Percentiles rank a stretch among this genome's conserved stretches.
These are phyloP conservation scores for Meloe dianella DNA, from an alignment of 2,888 invertebrate genomes.

Conservation along the genomic window DNA sequence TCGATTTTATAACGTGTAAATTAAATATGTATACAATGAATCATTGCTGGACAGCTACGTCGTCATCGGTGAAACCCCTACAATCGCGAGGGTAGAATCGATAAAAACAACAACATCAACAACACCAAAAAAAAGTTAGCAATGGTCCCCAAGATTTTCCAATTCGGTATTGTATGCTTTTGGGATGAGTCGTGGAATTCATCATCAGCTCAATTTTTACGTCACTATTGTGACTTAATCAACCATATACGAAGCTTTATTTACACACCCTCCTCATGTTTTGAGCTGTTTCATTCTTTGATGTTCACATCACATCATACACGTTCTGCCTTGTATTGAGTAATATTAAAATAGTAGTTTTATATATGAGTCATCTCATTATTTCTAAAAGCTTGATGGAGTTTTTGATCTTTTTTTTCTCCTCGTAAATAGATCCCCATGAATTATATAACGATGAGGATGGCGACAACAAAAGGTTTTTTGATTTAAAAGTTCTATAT, in stretches of 20 bases:
- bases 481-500: not conserved
- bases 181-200: not conserved
- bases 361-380: not conserved
- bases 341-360: not conserved
- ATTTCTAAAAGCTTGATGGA: not conserved
- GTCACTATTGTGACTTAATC: slow-evolving; percentile 5
- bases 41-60: not conserved
- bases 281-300: not conserved
- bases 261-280: slow-evolving; percentile 9
- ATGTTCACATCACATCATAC: not conserved
- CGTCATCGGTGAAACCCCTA: not conserved
- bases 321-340: not conserved
- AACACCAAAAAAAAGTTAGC: not conserved
- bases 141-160: not conserved
- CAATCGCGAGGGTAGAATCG: not conserved
- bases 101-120: not conserved
- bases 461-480: not conserved
- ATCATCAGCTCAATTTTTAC: not conserved
- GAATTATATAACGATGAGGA: too few relatives aligned
- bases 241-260: slow-evolving; percentile 3
- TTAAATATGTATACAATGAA: not conserved
- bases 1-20: not conserved
- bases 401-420: not conserved
- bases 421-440: not conserved
- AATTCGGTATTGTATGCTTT: not conserved